Evolutionary conservation across 2,113 vertebrate genomes (phyloP).

Genomic region (Panurus biarmicus): DNA sequence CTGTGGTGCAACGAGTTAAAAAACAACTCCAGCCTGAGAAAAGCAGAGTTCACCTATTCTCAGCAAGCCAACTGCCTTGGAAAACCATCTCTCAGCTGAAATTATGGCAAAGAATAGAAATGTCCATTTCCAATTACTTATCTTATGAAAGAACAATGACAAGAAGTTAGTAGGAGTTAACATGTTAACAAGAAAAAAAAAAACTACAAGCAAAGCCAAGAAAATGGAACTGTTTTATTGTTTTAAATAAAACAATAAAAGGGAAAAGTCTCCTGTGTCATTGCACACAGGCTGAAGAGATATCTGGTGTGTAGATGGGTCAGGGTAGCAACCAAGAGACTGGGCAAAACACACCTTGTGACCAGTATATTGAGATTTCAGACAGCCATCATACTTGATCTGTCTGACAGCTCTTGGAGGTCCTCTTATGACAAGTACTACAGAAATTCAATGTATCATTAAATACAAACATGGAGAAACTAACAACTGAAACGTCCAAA

Average conservation of each 20-base stretch:
- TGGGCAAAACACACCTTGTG: background rate
- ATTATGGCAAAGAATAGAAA: background rate
- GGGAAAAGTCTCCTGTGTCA: background rate
- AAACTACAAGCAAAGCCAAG: background rate
- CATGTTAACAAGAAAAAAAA: background rate
- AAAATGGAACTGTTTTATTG: background rate
- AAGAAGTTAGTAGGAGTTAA: constrained; percentile 15
- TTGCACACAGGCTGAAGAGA: background rate
- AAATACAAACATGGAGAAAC: background rate
- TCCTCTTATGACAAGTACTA: background rate
- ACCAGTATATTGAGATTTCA: background rate
- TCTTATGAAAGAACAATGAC: constrained; percentile 2
- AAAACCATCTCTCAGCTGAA: background rate
- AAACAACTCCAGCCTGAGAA: background rate
- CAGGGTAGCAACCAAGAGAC: background rate
- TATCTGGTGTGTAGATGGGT: background rate
- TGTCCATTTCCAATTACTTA: background rate
- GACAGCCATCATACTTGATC: background rate
- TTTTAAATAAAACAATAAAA: background rate
- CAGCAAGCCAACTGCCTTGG: background rate
- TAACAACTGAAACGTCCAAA: background rate
- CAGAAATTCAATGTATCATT: background rate
- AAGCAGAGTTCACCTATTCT: background rate
- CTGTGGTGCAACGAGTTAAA: background rate
- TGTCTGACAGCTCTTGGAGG: background rate